These are phyloP conservation scores for Parochlus steinenii DNA, from an alignment of 2,888 invertebrate genomes.

Conservation along the genomic window DNA sequence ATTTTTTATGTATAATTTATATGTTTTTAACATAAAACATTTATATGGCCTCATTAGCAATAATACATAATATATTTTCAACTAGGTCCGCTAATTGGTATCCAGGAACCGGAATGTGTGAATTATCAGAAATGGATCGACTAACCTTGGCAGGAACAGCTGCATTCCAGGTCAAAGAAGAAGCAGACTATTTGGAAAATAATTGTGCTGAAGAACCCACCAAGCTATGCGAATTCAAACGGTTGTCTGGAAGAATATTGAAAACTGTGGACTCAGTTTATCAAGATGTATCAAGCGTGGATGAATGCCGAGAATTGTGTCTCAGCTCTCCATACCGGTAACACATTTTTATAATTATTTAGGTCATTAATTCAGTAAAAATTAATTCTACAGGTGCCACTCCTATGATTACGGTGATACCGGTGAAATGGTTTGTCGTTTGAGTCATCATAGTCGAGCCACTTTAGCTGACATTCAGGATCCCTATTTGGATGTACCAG, in stretches of 20 bases:
- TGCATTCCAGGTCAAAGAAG: slow-evolving; percentile 51
- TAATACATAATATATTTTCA: no score
- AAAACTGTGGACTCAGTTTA: slow-evolving; percentile 90
- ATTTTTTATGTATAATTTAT: no score
- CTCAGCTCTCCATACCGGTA: slow-evolving; percentile 77
- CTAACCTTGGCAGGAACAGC: slow-evolving; percentile 71
- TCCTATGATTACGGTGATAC: slow-evolving; percentile 90
- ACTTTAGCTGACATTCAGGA: slow-evolving; percentile 81
- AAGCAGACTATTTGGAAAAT: slow-evolving; percentile 74
- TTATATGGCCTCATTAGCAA: no score
- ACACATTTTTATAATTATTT: no score
- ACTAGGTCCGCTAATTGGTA: slow-evolving; percentile 87
- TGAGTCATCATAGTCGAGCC: slow-evolving; percentile 80
- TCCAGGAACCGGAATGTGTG: slow-evolving; percentile 70
- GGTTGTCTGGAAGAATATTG: slow-evolving; percentile 69
- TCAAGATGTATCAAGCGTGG: slow-evolving; percentile 71
- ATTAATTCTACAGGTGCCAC: no score
- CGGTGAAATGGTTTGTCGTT: slow-evolving; percentile 81
- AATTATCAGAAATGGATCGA: slow-evolving; percentile 81
- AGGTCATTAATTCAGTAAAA: no score
- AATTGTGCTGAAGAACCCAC: slow-evolving; percentile 90
- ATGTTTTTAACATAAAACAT: no score
- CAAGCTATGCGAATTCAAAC: slow-evolving; percentile 85
- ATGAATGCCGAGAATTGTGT: slow-evolving; percentile 78
- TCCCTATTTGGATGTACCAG: slow-evolving; percentile 77